Percentiles rank a stretch among this genome's conserved stretches.
Evolutionary conservation across 2,797 vertebrate genomes (phyloP).

Genomic region (Champsocephalus gunnari): DNA sequence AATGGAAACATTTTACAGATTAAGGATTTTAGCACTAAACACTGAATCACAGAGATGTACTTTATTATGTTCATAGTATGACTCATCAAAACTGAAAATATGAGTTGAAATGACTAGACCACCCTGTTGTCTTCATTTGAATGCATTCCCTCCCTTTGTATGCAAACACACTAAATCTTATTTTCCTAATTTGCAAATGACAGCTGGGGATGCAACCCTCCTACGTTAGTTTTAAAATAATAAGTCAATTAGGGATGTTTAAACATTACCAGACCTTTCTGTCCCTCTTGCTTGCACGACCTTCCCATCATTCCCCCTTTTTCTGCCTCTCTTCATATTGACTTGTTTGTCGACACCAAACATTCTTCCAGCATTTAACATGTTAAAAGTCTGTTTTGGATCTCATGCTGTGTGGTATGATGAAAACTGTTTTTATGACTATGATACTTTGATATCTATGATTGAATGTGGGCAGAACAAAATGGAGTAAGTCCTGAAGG

Average conservation of each 20-base stretch:
- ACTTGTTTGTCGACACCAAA: conserved; percentile 18
- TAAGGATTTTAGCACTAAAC: background rate
- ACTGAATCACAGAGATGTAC: background rate
- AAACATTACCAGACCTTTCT: conserved; percentile 57
- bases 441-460: conserved; percentile 11
- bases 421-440: background rate
- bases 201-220: conserved; percentile 37
- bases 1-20: too few relatives aligned
- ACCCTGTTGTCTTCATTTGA: conserved; percentile 25
- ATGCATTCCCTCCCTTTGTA: conserved; percentile 14
- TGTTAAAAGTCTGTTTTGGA: conserved; percentile 9
- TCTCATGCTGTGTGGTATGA: background rate
- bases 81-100: background rate
- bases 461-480: conserved; percentile 16
- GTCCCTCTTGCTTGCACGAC: conserved; percentile 13
- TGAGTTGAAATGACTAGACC: conserved; percentile 16
- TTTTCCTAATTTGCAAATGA: conserved; percentile 41
- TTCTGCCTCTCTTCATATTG: background rate
- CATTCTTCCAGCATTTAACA: background rate
- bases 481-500: conserved; percentile 21
- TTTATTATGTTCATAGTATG: background rate
- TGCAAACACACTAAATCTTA: conserved; percentile 36
- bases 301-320: conserved; percentile 15
- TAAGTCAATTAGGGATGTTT: conserved; percentile 43
- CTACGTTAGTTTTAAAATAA: conserved; percentile 42